Percentiles rank a stretch among this genome's conserved stretches.
phyloP scores from a whole-genome alignment of 2,888 invertebrate genomes.

The Pharmacophagus antenor region DNA sequence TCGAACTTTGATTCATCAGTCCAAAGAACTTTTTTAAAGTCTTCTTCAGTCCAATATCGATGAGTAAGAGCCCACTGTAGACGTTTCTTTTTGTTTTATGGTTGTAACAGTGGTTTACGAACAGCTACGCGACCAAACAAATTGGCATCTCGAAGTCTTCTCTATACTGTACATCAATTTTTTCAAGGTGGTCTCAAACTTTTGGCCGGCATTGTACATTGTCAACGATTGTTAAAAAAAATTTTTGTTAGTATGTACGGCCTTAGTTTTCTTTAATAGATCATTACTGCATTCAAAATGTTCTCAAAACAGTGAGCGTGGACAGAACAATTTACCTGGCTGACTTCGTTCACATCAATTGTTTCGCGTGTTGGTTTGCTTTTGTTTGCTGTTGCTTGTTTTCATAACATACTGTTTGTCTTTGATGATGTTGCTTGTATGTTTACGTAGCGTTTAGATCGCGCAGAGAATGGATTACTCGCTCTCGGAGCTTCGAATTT shows the following conservation, averaged over 20 bases:
- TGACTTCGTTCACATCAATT: constrained; percentile 69
- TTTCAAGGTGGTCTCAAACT: too few species aligned
- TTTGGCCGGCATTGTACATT: too few species aligned
- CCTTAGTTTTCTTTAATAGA: background rate
- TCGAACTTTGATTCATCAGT: too few species aligned
- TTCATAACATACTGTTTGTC: constrained; percentile 77
- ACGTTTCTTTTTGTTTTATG: too few species aligned
- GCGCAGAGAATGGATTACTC: constrained; percentile 56
- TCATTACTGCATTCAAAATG: constrained; percentile 2
- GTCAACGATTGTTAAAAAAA: background rate
- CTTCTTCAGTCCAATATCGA: too few species aligned
- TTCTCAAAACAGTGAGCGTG: constrained; percentile 41
- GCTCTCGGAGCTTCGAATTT: constrained; percentile 48
- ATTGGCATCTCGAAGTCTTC: too few species aligned
- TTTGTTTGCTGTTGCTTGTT: constrained; percentile 75
- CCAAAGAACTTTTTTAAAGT: too few species aligned
- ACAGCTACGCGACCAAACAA: too few species aligned
- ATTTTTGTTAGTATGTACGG: background rate
- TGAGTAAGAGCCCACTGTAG: too few species aligned
- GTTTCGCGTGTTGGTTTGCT: constrained; percentile 74
- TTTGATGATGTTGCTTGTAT: constrained; percentile 69
- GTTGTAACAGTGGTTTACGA: too few species aligned
- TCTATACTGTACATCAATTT: too few species aligned
- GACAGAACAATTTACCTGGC: constrained; percentile 39
- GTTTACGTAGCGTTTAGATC: constrained; percentile 67